Conservation (phyloP, 1,140 invertebrate species). For the Oryzaephilus surinamensis region DNA sequence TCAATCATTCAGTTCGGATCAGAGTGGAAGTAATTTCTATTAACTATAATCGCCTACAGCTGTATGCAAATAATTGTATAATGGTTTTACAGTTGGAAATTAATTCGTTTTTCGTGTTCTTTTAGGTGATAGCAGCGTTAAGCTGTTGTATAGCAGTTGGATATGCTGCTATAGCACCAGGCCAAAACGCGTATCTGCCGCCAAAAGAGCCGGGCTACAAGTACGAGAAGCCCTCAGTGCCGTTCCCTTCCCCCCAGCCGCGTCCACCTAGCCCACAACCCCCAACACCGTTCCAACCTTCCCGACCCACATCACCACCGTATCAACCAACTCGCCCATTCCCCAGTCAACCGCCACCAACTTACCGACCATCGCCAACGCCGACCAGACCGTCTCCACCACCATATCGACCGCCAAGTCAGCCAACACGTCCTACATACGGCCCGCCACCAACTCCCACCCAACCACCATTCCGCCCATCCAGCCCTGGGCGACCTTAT, state of each 20-base stretch:
- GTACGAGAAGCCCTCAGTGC: conserved; percentile 46
- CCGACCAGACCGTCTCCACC: conserved; percentile 12
- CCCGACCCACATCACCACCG: conserved; percentile 18
- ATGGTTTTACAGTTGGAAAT: no score
- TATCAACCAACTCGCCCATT: conserved; percentile 22
- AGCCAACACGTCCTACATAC: conserved; percentile 15
- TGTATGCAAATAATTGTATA: no score
- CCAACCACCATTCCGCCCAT: no score
- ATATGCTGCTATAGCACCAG: conserved; percentile 36
- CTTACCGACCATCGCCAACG: conserved; percentile 18
- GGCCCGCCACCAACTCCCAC: conserved; percentile 5
- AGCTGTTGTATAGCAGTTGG: conserved; percentile 33
- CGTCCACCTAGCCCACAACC: conserved; percentile 17
- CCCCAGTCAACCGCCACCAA: conserved; percentile 17
- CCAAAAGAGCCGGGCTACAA: conserved; percentile 40
- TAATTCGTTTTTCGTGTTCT: conserved; percentile 11
- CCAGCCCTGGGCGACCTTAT: conserved; percentile 5
- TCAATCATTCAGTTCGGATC: no score
- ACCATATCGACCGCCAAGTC: conserved; percentile 27
- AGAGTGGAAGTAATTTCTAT: no score
- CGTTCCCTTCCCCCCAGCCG: conserved; percentile 40
- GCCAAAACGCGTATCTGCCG: conserved; percentile 52
- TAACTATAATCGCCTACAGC: no score
- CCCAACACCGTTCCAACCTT: conserved; percentile 16
- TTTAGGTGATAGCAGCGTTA: conserved; percentile 34